A percentile compares a stretch with the other conserved stretches of the same genome.
Evolutionary conservation across 2,888 invertebrate genomes (phyloP).

Genomic region (Tenthredo notha): DNA sequence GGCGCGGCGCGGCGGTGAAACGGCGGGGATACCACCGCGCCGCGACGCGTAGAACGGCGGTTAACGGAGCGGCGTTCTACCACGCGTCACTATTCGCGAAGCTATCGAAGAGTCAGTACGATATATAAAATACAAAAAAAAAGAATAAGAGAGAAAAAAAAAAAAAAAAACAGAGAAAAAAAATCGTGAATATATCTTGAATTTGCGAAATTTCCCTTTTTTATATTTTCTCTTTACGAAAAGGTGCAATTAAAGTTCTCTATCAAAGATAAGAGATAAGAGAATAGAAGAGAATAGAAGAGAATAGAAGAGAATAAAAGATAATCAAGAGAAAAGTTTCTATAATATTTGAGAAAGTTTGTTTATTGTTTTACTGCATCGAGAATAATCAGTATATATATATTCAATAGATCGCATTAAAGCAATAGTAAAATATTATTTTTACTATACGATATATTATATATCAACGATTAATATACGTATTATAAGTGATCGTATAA

Average conservation of each 20-base stretch:
- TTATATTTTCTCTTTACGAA: not conserved
- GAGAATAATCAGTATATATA: too few species aligned
- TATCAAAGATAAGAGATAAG: not conserved
- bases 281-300: not conserved
- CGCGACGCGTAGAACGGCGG: conserved; percentile 6
- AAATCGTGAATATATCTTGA: not conserved
- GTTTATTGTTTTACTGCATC: not conserved
- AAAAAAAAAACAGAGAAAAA: too few species aligned
- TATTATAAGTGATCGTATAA: not conserved
- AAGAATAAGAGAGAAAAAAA: too few species aligned
- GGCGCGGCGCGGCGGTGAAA: conserved; percentile 35
- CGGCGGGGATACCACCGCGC: not conserved
- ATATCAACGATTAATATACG: not conserved
- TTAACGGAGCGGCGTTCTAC: not conserved
- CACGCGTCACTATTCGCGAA: not conserved
- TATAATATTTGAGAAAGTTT: not conserved
- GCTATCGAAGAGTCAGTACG: not conserved
- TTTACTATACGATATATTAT: not conserved
- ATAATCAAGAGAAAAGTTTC: not conserved
- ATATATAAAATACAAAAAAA: not conserved
- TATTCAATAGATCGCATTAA: not conserved
- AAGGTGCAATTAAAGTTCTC: not conserved
- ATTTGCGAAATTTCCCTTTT: too few species aligned
- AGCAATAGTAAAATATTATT: not conserved
- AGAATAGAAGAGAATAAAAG: too few species aligned